A percentile compares a stretch with the other conserved stretches of the same genome.
These are phyloP conservation scores for Hippasteria phrygiana DNA, from an alignment of 53 echinoderm and acorn worm genomes.

Conservation along the genomic window DNA sequence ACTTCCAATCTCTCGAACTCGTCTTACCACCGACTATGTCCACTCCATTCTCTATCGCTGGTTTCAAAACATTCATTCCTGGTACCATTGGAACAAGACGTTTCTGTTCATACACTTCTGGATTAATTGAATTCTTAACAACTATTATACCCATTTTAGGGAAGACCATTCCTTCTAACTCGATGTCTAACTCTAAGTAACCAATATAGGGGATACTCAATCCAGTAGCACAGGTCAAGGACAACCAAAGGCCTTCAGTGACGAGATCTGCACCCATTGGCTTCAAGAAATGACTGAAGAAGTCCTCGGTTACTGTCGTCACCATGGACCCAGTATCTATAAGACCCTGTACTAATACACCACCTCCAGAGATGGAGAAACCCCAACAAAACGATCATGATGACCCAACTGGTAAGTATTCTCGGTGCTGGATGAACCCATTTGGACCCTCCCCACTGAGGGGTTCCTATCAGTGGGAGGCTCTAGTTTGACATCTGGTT, in stretches of 20 bases:
- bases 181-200: neutral
- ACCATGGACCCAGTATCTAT: neutral
- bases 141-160: conserved; percentile 9
- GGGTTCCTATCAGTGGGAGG: conserved; percentile 17
- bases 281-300: neutral
- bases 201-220: conserved; percentile 5
- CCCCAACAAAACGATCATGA: conserved; percentile 22
- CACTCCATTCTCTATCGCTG: no score
- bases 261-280: neutral
- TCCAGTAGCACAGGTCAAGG: neutral
- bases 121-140: neutral
- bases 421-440: conserved; percentile 18
- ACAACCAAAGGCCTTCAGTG: neutral
- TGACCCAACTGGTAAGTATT: neutral
- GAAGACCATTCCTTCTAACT: neutral
- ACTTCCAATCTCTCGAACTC: no score
- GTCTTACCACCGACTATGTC: no score
- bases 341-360: neutral
- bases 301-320: neutral
- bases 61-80: conserved; percentile 7
- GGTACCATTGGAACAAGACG: neutral
- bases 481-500: conserved; percentile 9
- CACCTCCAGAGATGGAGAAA: conserved; percentile 28
- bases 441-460: conserved; percentile 16
- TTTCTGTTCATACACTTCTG: neutral